These are phyloP conservation scores for Chloroceryle aenea DNA, from an alignment of 2,113 vertebrate species.

Conservation along the genomic window DNA sequence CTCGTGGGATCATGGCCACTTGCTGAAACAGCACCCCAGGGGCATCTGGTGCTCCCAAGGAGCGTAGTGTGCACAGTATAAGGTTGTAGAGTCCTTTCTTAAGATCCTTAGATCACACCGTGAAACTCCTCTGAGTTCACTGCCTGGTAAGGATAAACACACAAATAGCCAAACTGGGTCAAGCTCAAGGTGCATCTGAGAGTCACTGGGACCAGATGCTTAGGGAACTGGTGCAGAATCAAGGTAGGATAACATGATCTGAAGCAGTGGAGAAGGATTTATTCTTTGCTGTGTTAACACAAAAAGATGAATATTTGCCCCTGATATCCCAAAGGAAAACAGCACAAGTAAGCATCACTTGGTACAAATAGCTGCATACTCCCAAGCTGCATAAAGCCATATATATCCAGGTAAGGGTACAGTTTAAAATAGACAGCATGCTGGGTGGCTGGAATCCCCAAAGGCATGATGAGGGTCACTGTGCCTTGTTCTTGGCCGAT, in stretches of 20 bases:
- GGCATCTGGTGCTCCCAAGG: accelerated
- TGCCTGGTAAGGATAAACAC: slow-evolving; percentile 25
- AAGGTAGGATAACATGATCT: accelerated
- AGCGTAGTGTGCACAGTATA: neutral
- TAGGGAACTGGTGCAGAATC: neutral
- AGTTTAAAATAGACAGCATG: neutral
- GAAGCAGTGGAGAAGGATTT: neutral
- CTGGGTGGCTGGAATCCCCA: neutral
- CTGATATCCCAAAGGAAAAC: neutral
- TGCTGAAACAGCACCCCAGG: neutral
- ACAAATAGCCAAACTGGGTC: neutral
- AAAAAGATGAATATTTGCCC: neutral
- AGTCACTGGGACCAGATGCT: neutral
- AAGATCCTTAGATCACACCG: slow-evolving; percentile 26
- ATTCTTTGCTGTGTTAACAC: neutral
- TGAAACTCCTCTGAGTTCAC: neutral
- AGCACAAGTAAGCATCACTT: neutral
- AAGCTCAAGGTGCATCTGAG: slow-evolving; percentile 17
- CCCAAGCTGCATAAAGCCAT: neutral
- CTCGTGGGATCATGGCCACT: neutral
- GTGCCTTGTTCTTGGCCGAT: neutral
- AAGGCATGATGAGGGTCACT: neutral
- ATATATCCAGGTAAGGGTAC: neutral
- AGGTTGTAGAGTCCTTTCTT: neutral
- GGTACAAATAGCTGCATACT: neutral